These are phyloP conservation scores for Camponotus fellah DNA, from an alignment of 2,888 invertebrate species.

Conservation along the genomic window DNA sequence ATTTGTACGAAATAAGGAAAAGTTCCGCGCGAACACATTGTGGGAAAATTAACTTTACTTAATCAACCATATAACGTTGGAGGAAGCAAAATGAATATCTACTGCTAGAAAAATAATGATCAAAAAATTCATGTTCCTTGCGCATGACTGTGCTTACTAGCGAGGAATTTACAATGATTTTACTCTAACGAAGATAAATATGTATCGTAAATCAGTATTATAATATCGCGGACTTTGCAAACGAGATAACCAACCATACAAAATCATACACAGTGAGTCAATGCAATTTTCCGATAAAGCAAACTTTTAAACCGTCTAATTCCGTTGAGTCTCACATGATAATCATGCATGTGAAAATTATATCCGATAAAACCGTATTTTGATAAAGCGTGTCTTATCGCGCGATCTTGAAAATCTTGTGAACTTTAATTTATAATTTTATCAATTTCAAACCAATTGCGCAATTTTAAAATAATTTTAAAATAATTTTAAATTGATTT, in stretches of 20 bases:
- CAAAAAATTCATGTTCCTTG: neutral
- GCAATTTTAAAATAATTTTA: no score
- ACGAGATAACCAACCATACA: slow-evolving; percentile 21
- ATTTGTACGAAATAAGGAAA: neutral
- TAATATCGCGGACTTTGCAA: slow-evolving; percentile 27
- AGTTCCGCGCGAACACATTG: neutral
- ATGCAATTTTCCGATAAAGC: neutral
- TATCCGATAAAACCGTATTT: neutral
- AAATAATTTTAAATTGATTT: neutral
- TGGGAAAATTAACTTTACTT: neutral
- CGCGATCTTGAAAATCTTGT: neutral
- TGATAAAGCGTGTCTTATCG: neutral
- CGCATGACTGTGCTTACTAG: slow-evolving; percentile 3
- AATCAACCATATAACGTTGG: neutral
- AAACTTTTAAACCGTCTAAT: neutral
- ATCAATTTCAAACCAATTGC: neutral
- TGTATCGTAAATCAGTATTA: slow-evolving; percentile 34
- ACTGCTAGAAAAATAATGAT: slow-evolving; percentile 4
- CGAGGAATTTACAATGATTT: slow-evolving; percentile 32
- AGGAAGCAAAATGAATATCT: slow-evolving; percentile 2
- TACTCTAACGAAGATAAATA: slow-evolving; percentile 52
- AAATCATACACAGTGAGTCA: slow-evolving; percentile 9
- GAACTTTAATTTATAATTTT: neutral
- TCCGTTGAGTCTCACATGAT: neutral
- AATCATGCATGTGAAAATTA: neutral